Evolutionary conservation across 2,797 vertebrate genomes (phyloP).

Genomic region (Galaxias olidus): DNA sequence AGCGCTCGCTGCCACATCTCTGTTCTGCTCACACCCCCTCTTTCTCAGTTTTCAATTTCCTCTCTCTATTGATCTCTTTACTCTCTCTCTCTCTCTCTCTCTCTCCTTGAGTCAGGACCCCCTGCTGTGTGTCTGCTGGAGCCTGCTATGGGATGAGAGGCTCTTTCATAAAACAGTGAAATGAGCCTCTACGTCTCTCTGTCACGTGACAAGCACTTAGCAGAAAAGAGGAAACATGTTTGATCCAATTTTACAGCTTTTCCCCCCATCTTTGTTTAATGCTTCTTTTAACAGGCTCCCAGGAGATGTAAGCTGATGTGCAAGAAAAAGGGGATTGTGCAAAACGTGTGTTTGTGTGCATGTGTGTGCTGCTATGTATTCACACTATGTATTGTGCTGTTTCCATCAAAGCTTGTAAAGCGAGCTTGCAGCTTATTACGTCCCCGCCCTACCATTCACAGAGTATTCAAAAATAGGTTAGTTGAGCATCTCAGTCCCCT

Average conservation of each 20-base stretch:
- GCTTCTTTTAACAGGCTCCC: constrained; percentile 53
- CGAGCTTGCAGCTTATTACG: no score
- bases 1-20: constrained; percentile 32
- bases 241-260: constrained; percentile 62
- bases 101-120: not conserved
- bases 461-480: no score
- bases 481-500: no score
- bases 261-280: constrained; percentile 40
- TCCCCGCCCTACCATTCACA: no score
- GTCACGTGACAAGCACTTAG: constrained; percentile 33
- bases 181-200: constrained; percentile 30
- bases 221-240: constrained; percentile 21
- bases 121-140: constrained; percentile 19
- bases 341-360: constrained; percentile 19
- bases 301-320: constrained; percentile 33
- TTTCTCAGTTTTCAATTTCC: not conserved
- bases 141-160: constrained; percentile 52
- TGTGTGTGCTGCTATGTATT: constrained; percentile 35
- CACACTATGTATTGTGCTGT: not conserved
- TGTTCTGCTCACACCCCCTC: not conserved
- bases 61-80: not conserved
- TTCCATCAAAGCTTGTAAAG: no score
- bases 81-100: constrained; percentile 3
- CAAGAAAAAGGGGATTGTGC: not conserved
- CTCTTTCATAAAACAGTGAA: constrained; percentile 35